A percentile compares a stretch with the other conserved stretches of the same genome.
These are phyloP conservation scores for Odontothrips loti DNA, from an alignment of 2,888 invertebrate genomes.

Conservation along the genomic window DNA sequence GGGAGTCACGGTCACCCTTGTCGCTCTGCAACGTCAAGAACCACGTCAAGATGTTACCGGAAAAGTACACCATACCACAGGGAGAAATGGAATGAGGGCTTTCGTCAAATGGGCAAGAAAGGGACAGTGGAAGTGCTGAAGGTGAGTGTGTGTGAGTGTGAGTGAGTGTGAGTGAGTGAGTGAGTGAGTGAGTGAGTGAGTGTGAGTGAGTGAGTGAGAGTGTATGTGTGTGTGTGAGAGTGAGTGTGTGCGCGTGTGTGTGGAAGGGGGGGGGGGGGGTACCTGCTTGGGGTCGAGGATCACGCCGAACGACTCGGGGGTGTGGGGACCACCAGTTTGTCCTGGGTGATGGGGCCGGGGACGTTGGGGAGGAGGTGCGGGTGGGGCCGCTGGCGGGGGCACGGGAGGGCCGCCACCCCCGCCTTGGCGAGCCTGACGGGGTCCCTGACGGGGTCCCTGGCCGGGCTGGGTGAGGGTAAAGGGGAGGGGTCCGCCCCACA, in stretches of 20 bases:
- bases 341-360: conserved; percentile 59
- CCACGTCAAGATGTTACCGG: not conserved
- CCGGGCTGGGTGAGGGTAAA: conserved; percentile 52
- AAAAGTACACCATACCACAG: not conserved
- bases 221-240: no score
- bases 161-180: no score
- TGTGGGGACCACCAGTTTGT: conserved; percentile 58
- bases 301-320: conserved; percentile 45
- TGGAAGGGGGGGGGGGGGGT: not conserved
- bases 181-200: no score
- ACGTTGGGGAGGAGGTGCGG: conserved; percentile 48
- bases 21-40: conserved; percentile 1
- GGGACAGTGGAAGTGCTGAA: not conserved
- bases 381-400: conserved; percentile 52
- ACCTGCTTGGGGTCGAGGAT: not conserved
- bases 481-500: not conserved
- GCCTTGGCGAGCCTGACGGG: conserved; percentile 47
- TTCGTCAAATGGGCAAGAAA: not conserved
- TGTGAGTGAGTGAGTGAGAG: no score
- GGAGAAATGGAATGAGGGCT: not conserved
- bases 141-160: no score
- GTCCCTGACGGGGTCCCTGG: conserved; percentile 50
- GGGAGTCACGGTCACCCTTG: not conserved
- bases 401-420: conserved; percentile 50
- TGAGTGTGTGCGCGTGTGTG: no score